These are phyloP conservation scores for Listrodromus nycthemerus DNA, from an alignment of 2,888 invertebrate genomes.

Conservation along the genomic window DNA sequence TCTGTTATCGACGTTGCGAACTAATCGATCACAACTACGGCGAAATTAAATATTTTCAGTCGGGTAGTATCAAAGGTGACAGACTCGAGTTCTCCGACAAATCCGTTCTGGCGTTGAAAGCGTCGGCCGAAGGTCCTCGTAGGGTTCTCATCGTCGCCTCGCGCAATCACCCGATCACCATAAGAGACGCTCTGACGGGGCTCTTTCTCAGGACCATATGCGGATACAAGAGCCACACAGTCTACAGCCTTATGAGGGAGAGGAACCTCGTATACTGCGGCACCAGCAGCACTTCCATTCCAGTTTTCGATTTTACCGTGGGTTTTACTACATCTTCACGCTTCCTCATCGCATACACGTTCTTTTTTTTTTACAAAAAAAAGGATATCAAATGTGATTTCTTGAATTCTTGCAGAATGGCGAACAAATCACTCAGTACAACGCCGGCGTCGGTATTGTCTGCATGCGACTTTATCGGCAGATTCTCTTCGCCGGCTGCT, in stretches of 20 bases:
- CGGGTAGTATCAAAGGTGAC: slow-evolving; percentile 76
- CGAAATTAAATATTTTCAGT: slow-evolving; percentile 69
- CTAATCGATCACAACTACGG: neutral
- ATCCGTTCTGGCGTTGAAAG: slow-evolving; percentile 89
- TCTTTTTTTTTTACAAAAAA: neutral
- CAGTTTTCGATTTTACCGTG: slow-evolving; percentile 91
- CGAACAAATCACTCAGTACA: slow-evolving; percentile 86
- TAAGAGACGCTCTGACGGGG: slow-evolving; percentile 90
- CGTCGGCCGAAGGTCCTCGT: slow-evolving; percentile 90
- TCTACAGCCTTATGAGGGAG: slow-evolving; percentile 90
- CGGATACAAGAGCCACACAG: slow-evolving; percentile 87
- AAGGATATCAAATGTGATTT: neutral
- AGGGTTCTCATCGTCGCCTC: slow-evolving; percentile 90
- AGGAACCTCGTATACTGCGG: slow-evolving; percentile 91
- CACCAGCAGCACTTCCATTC: slow-evolving; percentile 90
- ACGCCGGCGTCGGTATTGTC: slow-evolving; percentile 90
- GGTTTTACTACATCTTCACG: slow-evolving; percentile 80
- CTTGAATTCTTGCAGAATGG: slow-evolving; percentile 87
- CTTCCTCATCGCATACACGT: neutral
- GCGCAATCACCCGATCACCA: slow-evolving; percentile 88
- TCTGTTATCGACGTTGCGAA: neutral
- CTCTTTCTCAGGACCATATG: slow-evolving; percentile 88
- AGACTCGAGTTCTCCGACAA: slow-evolving; percentile 87
- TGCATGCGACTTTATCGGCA: slow-evolving; percentile 89
- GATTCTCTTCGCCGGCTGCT: slow-evolving; percentile 90